Base-by-base conservation (phyloP, 2,888 invertebrate genomes). In the Pachliopta kotzebuea region DNA sequence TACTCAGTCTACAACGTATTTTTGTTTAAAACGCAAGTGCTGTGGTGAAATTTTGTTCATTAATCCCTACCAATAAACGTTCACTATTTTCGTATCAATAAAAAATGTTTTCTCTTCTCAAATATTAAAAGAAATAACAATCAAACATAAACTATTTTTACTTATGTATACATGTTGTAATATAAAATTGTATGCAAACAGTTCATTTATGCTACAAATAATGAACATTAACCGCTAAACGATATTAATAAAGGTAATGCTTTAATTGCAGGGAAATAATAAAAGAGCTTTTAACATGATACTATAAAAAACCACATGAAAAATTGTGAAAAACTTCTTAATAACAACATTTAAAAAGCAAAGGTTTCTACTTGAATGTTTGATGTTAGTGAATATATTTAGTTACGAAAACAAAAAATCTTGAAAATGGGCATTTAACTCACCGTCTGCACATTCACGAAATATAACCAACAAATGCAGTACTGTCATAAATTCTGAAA, bases 1-100 rank as follows among this genome's bases (percentile, higher is more conserved):
- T 66, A 69, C 74, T 74, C 68, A 62, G 64, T 65, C 62, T 54
- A 56, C 63, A 67, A 57, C 54, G 56, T 26, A 14, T 53, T 59
- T 24, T 57, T 66, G 63, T 68, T 63, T 61, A 52, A 6, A 45
- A 45, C 45, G 18, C n/a, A 45, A n/a, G 6, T n/a, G 18, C 45
- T 18, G 45, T 45, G 18, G n/a, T 18, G n/a, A 45, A 11, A 45
- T n/a, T n/a, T 45, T 18, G 45, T 18, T 45, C n/a, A 45, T 45
- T n/a, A 45, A 45, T 18, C 1, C 45, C 0, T 18, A 45, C 6
- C n/a, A n/a, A n/a, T 0, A n/a, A 37, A 45, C n/a, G 7, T 45
- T 45, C 4, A n/a, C n/a, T 45, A 4, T n/a, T n/a, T 45, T 18
- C 7, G 18, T 18, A 18, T n/a, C n/a, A 45, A 42, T 18, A 45